phyloP scores from a whole-genome alignment of 2,797 vertebrate species.

The Danio albolineatus region DNA sequence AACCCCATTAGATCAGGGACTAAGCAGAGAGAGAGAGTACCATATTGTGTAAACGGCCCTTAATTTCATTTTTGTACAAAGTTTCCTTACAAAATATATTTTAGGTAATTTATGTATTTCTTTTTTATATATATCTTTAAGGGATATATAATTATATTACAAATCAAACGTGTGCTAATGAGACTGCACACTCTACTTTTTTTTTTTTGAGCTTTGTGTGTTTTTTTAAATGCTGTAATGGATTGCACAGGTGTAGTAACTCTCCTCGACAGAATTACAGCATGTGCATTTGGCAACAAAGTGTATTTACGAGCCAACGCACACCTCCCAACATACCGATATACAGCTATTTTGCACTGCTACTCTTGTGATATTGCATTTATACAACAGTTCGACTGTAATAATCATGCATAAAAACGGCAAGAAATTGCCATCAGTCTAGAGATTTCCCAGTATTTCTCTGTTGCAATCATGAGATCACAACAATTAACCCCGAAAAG shows the following conservation, averaged over 20 bases:
- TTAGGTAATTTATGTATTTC: neutral
- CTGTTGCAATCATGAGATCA: too few relatives aligned
- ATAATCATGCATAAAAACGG: neutral
- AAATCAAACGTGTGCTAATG: neutral
- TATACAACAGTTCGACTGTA: too few relatives aligned
- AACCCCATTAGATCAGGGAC: too few relatives aligned
- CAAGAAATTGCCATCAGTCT: too few relatives aligned
- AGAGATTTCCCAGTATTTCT: too few relatives aligned
- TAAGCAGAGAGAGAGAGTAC: too few relatives aligned
- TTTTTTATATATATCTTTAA: neutral
- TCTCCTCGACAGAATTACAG: neutral
- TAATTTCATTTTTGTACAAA: too few relatives aligned
- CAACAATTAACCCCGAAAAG: too few relatives aligned
- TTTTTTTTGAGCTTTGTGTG: neutral
- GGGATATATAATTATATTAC: neutral
- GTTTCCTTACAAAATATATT: neutral
- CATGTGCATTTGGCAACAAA: neutral
- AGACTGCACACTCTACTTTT: neutral
- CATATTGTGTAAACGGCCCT: too few relatives aligned
- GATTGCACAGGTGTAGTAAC: slow-evolving; percentile 5
- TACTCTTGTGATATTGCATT: too few relatives aligned
- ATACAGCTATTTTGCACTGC: too few relatives aligned
- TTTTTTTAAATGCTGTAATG: neutral
- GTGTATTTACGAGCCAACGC: neutral
- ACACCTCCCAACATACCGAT: too few relatives aligned